Base-by-base conservation (phyloP, 2,113 vertebrate species). In the Rhinolophus sinicus region DNA sequence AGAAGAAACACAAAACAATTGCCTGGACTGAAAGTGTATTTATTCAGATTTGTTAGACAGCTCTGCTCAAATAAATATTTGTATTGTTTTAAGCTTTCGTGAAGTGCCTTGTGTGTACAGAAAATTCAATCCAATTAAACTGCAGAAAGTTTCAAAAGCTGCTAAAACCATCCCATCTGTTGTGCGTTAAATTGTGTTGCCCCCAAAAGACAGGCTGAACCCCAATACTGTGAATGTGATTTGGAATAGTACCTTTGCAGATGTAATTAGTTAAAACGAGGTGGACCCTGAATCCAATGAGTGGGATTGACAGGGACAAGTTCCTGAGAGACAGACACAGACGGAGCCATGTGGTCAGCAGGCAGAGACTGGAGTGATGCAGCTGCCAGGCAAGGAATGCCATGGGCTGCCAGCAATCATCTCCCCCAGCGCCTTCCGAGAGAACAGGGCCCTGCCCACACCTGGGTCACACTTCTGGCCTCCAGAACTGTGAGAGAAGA, bases 61-160 rank as follows among this genome's bases (percentile, higher is more conserved):
- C 12, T 67, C 44, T 62, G 28, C 5, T 40, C 54, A 85, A 87
- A 87, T 82, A 91, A 77, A 50, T 93, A 95, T 70, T 4, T 62
- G 14, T n/a, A 70, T 26, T 67, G n/a, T 69, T 90, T 72, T 81
- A 82, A 38, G 58, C 52, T 62, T 93, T 44, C 64, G 28, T 91
- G 40, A 64, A 86, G 19, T 58, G 18, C 28, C 26, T 69, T 87
- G 24, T 75, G 21, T 58, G 11, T 77, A 90, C 94, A 24, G 21
- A 90, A 88, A 86, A 58, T 16, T 24, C 50, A 89, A 78, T 11
- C n/a, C 50, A 88, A 33, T n/a, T 64, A 86, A 95, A 65, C 8
- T 50, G 19, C 50, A 87, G 56, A 78, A 86, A 90, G 40, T 88
- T 65, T 90, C 62, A 94, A 84, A 40, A 50, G 44, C 30, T 94